These are phyloP conservation scores for Chionoecetes opilio DNA, from an alignment of 1,140 invertebrate genomes.

Conservation along the genomic window DNA sequence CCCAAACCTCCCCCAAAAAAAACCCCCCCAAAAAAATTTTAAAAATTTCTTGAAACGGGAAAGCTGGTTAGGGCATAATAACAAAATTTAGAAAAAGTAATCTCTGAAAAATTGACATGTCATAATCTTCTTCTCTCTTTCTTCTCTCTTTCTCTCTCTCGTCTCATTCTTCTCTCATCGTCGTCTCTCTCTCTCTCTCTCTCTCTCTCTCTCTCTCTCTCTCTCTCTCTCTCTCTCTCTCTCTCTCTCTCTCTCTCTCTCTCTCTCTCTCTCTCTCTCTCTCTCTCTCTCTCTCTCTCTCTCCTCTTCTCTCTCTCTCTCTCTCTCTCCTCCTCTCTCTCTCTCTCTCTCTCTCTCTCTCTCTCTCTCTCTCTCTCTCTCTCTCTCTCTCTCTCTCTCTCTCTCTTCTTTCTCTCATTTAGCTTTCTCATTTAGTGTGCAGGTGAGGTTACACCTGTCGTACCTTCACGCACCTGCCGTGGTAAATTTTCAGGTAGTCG, in stretches of 20 bases:
- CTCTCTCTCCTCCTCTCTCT: conserved; percentile 1
- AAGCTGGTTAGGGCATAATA: no score
- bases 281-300: conserved; percentile 16
- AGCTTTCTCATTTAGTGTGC: not conserved
- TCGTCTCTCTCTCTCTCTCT: not conserved
- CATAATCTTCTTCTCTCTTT: not conserved
- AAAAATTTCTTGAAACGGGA: no score
- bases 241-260: conserved; percentile 33
- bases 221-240: not conserved
- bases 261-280: conserved; percentile 17
- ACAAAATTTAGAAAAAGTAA: no score
- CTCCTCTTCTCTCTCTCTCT: not conserved
- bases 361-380: conserved; percentile 32
- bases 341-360: conserved; percentile 32
- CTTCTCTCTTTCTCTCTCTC: not conserved
- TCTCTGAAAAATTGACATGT: no score
- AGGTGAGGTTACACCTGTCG: not conserved
- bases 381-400: conserved; percentile 36
- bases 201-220: not conserved
- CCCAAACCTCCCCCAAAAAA: no score
- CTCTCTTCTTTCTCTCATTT: conserved; percentile 30
- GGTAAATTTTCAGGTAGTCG: not conserved
- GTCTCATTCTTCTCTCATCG: not conserved
- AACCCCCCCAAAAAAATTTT: no score
- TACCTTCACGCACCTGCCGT: not conserved